A percentile compares a stretch with the other conserved stretches of the same genome.
Evolutionary conservation across 2,797 vertebrate genomes (phyloP).

Genomic region (Mormyrops attenuatus): DNA sequence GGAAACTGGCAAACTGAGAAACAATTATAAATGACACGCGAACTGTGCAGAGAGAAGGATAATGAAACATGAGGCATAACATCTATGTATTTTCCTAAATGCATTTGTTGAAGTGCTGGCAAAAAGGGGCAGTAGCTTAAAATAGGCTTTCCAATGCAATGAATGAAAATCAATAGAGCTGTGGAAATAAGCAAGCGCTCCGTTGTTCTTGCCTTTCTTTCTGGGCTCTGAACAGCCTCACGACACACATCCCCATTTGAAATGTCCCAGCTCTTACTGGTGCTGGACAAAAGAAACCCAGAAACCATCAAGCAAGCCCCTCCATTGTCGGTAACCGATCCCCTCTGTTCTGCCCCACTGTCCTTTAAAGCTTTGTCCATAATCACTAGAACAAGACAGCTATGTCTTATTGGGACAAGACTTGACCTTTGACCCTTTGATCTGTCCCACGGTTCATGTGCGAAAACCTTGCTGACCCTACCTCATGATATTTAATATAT

Average conservation of each 20-base stretch:
- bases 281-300: not conserved
- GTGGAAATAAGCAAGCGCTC: not conserved
- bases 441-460: not conserved
- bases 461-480: not conserved
- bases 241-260: not conserved
- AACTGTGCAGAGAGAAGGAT: not conserved
- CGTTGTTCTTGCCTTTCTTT: not conserved
- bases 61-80: not conserved
- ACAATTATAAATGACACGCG: not conserved
- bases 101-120: not conserved
- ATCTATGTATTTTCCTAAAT: not conserved
- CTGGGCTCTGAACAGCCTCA: not conserved
- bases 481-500: not conserved
- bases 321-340: not conserved
- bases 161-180: not conserved
- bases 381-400: not conserved
- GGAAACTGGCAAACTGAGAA: not conserved
- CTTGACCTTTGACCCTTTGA: not conserved
- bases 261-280: not conserved
- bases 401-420: not conserved
- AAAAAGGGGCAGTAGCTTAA: not conserved
- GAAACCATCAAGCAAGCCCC: not conserved
- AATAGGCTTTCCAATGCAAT: not conserved
- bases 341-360: not conserved
- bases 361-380: not conserved